A percentile compares a stretch with the other conserved stretches of the same genome.
Conservation (phyloP, 2,888 invertebrate genomes). For the Drosophila algonquin region DNA sequence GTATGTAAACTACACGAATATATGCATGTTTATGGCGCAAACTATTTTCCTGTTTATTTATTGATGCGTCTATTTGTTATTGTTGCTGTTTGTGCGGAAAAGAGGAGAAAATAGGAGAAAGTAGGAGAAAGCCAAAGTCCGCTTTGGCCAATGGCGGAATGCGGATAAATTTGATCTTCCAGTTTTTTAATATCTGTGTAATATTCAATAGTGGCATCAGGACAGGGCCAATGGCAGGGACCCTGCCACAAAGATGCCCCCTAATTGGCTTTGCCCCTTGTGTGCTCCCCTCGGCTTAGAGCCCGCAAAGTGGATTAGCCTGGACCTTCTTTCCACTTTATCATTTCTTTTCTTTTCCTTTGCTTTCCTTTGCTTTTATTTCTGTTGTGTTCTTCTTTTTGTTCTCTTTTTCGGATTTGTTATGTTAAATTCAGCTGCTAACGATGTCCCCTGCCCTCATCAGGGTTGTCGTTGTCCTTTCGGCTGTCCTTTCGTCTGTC, state of each 20-base stretch:
- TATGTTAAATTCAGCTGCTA: slow-evolving; percentile 53
- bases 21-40: slow-evolving; percentile 58
- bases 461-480: slow-evolving; percentile 16
- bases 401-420: slow-evolving; percentile 42
- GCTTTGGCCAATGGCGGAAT: not conserved
- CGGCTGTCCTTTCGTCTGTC: not conserved
- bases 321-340: slow-evolving; percentile 5
- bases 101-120: not conserved
- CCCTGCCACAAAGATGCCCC: not conserved
- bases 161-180: slow-evolving; percentile 29
- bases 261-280: slow-evolving; percentile 22
- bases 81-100: slow-evolving; percentile 24
- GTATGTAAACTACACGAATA: slow-evolving; percentile 13
- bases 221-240: no score
- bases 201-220: slow-evolving; percentile 22
- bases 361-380: no score
- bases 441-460: slow-evolving; percentile 46
- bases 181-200: slow-evolving; percentile 25
- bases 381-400: not conserved
- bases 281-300: slow-evolving; percentile 1
- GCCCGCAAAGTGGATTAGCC: slow-evolving; percentile 36
- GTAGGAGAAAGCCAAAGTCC: not conserved
- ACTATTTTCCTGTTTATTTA: slow-evolving; percentile 71
- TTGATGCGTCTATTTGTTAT: slow-evolving; percentile 55
- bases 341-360: not conserved